Conservation (phyloP, 1,140 invertebrate genomes). For the Tetragonula clypearis region DNA sequence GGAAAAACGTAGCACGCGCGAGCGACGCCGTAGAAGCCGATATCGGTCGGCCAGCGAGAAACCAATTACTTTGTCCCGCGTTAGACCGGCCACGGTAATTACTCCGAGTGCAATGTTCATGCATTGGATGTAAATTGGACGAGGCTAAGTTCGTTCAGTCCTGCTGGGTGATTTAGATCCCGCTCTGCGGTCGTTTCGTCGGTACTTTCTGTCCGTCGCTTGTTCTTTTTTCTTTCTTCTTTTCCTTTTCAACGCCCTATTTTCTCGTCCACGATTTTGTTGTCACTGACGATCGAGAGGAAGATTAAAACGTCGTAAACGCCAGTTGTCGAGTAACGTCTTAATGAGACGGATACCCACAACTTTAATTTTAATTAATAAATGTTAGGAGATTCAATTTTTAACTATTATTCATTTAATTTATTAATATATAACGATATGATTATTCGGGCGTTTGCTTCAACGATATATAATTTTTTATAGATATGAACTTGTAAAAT, state of each 20-base stretch:
- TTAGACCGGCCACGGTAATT: conserved; percentile 46
- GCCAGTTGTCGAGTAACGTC: background rate
- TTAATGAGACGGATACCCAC: background rate
- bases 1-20: conserved; percentile 1
- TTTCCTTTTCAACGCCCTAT: too few relatives aligned
- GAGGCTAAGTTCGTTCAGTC: conserved; percentile 28
- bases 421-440: too few relatives aligned
- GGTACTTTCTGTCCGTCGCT: background rate
- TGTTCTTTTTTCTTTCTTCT: too few relatives aligned
- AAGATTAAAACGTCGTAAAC: background rate
- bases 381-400: background rate
- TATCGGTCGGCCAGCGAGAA: conserved; percentile 18
- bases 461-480: too few relatives aligned
- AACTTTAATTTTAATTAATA: background rate
- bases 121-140: conserved; percentile 50
- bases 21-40: background rate
- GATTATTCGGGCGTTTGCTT: too few relatives aligned
- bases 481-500: too few relatives aligned
- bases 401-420: too few relatives aligned
- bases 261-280: background rate
- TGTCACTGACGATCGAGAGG: conserved; percentile 1
- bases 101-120: conserved; percentile 41
- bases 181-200: conserved; percentile 16
- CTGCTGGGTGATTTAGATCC: conserved; percentile 34
- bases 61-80: conserved; percentile 43